A percentile compares a stretch with the other conserved stretches of the same genome.
Evolutionary conservation across 2,888 invertebrate genomes (phyloP).

Genomic region (Pammene aurita): DNA sequence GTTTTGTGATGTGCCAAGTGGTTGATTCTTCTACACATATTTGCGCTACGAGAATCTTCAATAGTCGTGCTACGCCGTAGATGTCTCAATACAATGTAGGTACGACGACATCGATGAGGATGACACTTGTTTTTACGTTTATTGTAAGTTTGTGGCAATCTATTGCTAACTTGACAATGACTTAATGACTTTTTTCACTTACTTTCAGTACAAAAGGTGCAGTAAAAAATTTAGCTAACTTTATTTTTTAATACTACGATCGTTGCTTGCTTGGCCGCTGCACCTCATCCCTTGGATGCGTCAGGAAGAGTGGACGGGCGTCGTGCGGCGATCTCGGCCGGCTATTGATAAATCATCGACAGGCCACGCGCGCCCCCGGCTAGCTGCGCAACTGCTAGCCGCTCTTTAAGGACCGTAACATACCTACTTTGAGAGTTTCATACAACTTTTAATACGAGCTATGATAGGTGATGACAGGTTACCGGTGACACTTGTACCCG

Average conservation of each 20-base stretch:
- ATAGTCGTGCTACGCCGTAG: constrained; percentile 25
- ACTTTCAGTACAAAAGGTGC: too few relatives aligned
- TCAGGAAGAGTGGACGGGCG: constrained; percentile 69
- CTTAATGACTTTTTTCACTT: too few relatives aligned
- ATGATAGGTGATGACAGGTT: constrained; percentile 11
- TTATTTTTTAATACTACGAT: too few relatives aligned
- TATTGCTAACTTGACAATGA: background rate
- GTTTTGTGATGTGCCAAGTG: too few relatives aligned
- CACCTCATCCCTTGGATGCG: constrained; percentile 47
- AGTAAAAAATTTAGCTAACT: background rate
- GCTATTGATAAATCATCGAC: constrained; percentile 79
- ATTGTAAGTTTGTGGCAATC: background rate
- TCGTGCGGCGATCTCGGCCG: constrained; percentile 72
- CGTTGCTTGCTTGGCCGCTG: constrained; percentile 45
- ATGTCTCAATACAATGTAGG: constrained; percentile 10
- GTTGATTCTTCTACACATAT: background rate
- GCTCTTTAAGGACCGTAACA: constrained; percentile 16
- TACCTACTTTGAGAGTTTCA: constrained; percentile 21
- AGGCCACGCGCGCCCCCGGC: constrained; percentile 77
- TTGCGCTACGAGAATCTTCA: constrained; percentile 12
- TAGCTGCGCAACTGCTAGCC: constrained; percentile 53
- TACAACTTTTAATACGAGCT: constrained; percentile 8
- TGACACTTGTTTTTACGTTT: background rate
- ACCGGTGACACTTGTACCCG: background rate
- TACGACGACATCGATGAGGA: background rate